Evolutionary conservation across 2,113 vertebrate species (phyloP), one percentile per base, ranked within the genome.

Genomic region (Sus scrofa): DNA sequence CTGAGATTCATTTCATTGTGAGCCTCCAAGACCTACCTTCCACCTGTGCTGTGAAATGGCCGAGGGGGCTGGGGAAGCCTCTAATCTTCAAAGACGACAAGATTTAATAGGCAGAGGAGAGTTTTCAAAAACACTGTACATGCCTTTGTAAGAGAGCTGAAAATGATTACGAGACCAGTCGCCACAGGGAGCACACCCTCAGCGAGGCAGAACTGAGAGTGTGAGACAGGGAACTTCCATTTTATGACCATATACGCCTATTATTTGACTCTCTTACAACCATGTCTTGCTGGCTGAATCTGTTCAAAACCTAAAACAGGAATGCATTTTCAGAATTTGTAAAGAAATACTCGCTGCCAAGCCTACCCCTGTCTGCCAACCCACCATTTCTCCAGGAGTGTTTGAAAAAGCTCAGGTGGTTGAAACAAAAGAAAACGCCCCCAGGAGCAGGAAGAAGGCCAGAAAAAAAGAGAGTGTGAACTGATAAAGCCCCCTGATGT

Each of bases 291-390:
- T 71, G 2, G 19, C 3, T 68, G 62, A 65, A 37, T 67, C 79
- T 18, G 18, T 70, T 86, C 24, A 74, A 82, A 77, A 83, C 52
- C 14, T 67, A 34, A 82, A 89, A 70, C 26, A 18, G 14, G 74
- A 90, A 87, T 19, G 32, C 19, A 89, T 86, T 96, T 95, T 78
- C 30, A 71, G 70, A 83, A 39, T 79, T 92, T 63, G 71, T 32
- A 86, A 94, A 78, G 85, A 90, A 74, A 77, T 26, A 3, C 18
- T 5, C 19, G 12, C 19, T 56, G 44, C 32, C 75, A 56, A 73
- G 44, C 22, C 58, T 30, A 67, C 18, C 68, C 20, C 27, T 86
- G n/a, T 54, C 50, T 52, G 20, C n/a, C 56, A 37, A 67, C 7
- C 34, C 9, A 6, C 30, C 34, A 32, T 50, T 79, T 94, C 68